phyloP scores from a whole-genome alignment of 2,888 invertebrate species.

The Netelia melanura region DNA sequence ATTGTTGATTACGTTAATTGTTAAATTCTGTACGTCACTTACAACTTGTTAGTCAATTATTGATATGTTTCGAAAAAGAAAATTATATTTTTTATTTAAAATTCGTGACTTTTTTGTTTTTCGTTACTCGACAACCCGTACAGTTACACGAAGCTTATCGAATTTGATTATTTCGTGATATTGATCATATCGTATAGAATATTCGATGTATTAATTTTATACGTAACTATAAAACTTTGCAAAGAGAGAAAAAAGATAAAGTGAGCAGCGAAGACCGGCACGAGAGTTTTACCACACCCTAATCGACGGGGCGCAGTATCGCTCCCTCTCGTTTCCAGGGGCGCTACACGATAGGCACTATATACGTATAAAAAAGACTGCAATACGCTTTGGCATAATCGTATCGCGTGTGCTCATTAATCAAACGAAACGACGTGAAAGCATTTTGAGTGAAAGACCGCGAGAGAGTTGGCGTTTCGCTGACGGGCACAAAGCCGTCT shows the following conservation, averaged over 20 bases:
- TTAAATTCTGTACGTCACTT: no score
- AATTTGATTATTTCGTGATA: constrained; percentile 44
- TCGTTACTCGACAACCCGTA: neutral
- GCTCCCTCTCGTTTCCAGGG: constrained; percentile 32
- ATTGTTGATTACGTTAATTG: no score
- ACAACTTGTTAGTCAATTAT: no score
- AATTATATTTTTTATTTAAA: no score
- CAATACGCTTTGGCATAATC: constrained; percentile 56
- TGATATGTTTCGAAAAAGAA: no score
- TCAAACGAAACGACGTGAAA: constrained; percentile 76
- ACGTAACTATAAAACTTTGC: constrained; percentile 5
- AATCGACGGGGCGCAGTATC: constrained; percentile 53
- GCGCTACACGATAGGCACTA: neutral
- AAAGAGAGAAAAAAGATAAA: constrained; percentile 31
- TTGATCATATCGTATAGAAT: constrained; percentile 48
- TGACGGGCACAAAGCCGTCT: constrained; percentile 71
- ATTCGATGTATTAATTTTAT: constrained; percentile 53
- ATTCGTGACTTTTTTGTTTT: no score
- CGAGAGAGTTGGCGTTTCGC: constrained; percentile 65
- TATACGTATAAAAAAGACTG: neutral
- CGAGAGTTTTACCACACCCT: constrained; percentile 54
- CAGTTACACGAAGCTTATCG: constrained; percentile 7
- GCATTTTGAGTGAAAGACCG: constrained; percentile 69
- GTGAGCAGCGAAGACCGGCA: constrained; percentile 28
- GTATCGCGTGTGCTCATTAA: constrained; percentile 73